These are phyloP conservation scores for Hemiscyllium ocellatum DNA, from an alignment of 2,113 vertebrate genomes.

Conservation along the genomic window DNA sequence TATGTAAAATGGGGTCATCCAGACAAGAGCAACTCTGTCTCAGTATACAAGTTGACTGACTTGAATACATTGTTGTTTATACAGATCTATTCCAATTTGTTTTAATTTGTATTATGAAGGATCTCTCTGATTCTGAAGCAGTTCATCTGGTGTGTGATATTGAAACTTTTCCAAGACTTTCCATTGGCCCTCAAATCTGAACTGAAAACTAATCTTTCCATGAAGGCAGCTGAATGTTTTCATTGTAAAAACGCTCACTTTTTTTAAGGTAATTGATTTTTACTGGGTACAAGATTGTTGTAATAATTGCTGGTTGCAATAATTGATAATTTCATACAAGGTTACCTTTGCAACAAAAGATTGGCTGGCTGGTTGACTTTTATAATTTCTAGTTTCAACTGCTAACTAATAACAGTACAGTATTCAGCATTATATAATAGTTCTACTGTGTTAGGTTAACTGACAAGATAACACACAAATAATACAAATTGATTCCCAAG, in stretches of 20 bases:
- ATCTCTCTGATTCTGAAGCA: background rate
- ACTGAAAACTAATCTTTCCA: background rate
- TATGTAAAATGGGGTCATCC: background rate
- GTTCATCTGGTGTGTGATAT: background rate
- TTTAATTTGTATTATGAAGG: background rate
- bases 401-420: background rate
- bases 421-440: background rate
- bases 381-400: background rate
- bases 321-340: background rate
- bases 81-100: background rate
- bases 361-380: background rate
- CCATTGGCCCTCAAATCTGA: background rate
- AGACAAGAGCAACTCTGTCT: background rate
- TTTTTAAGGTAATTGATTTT: background rate
- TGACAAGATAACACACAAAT: background rate
- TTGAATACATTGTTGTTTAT: background rate
- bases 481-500: background rate
- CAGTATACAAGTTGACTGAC: background rate
- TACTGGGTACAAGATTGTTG: background rate
- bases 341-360: background rate
- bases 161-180: background rate
- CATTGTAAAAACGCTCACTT: background rate
- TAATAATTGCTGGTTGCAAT: background rate
- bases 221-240: background rate
- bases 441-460: background rate